phyloP scores from a whole-genome alignment of 2,888 invertebrate species.

The Sinodicranocentrus sp. region DNA sequence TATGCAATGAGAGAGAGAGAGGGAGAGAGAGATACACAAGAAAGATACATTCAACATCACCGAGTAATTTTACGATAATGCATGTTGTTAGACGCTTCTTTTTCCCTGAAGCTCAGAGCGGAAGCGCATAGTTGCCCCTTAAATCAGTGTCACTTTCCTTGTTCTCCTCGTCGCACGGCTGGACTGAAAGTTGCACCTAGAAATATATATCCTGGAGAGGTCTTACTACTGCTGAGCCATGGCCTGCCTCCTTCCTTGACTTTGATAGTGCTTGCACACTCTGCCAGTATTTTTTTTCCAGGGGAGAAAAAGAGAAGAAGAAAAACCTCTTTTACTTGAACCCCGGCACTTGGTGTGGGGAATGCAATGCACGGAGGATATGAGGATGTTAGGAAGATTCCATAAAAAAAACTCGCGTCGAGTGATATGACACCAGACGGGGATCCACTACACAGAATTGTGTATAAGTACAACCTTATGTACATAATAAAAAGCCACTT shows the following conservation, averaged over 20 bases:
- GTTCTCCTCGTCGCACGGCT: slow-evolving; percentile 46
- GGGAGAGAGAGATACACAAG: neutral
- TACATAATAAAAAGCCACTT: slow-evolving; percentile 3
- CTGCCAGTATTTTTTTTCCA: no score
- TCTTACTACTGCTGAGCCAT: no score
- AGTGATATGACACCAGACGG: slow-evolving; percentile 31
- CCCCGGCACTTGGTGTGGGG: no score
- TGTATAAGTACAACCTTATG: neutral
- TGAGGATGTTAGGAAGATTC: slow-evolving; percentile 23
- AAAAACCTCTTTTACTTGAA: no score
- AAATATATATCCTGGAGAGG: no score
- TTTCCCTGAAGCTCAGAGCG: slow-evolving; percentile 58
- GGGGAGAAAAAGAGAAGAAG: no score
- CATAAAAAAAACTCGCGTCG: slow-evolving; percentile 22
- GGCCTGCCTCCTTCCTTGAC: neutral
- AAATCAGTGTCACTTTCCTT: slow-evolving; percentile 68
- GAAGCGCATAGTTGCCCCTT: slow-evolving; percentile 69
- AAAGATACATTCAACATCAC: slow-evolving; percentile 60
- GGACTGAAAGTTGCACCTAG: slow-evolving; percentile 32
- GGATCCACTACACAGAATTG: neutral
- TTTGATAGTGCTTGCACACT: neutral
- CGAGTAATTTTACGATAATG: slow-evolving; percentile 69
- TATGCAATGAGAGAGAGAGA: slow-evolving; percentile 30
- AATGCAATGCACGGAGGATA: neutral
- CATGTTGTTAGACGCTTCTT: slow-evolving; percentile 68